Evolutionary conservation across 2,888 invertebrate genomes (phyloP).

Genomic region (Alsophila aescularia): DNA sequence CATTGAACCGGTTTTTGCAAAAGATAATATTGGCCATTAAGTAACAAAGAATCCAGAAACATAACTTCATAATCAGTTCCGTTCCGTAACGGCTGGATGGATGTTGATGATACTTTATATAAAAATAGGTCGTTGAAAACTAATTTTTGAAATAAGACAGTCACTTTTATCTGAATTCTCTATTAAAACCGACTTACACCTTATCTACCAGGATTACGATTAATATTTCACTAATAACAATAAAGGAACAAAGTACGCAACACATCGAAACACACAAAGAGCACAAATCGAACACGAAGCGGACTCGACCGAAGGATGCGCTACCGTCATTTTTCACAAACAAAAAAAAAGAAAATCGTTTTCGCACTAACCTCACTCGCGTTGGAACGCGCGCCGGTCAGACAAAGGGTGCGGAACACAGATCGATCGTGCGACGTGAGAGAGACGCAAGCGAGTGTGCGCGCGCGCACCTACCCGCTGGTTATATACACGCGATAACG

Average conservation of each 20-base stretch:
- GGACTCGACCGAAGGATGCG: constrained; percentile 27
- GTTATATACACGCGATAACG: constrained; percentile 77
- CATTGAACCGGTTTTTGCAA: too few species aligned
- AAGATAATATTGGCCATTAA: too few species aligned
- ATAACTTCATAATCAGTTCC: too few species aligned
- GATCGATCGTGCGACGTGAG: constrained; percentile 66
- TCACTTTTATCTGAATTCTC: not conserved
- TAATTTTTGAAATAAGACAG: not conserved
- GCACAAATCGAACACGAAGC: constrained; percentile 44
- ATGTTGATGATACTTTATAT: too few species aligned
- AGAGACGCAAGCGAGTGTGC: constrained; percentile 72
- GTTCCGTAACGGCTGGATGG: too few species aligned
- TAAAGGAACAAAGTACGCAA: constrained; percentile 19
- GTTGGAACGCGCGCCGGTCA: constrained; percentile 61
- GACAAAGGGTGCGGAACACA: constrained; percentile 61
- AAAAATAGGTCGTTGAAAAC: too few species aligned
- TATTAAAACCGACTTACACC: constrained; percentile 17
- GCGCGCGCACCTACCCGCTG: constrained; percentile 67
- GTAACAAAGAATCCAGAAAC: too few species aligned
- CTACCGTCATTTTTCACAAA: constrained; percentile 33
- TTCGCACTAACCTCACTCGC: constrained; percentile 75
- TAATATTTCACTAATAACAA: constrained; percentile 21
- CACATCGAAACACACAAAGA: constrained; percentile 34
- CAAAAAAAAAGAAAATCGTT: constrained; percentile 40
- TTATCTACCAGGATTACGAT: constrained; percentile 22